These are phyloP conservation scores for Anhinga anhinga DNA, from an alignment of 2,113 vertebrate genomes.

Conservation along the genomic window DNA sequence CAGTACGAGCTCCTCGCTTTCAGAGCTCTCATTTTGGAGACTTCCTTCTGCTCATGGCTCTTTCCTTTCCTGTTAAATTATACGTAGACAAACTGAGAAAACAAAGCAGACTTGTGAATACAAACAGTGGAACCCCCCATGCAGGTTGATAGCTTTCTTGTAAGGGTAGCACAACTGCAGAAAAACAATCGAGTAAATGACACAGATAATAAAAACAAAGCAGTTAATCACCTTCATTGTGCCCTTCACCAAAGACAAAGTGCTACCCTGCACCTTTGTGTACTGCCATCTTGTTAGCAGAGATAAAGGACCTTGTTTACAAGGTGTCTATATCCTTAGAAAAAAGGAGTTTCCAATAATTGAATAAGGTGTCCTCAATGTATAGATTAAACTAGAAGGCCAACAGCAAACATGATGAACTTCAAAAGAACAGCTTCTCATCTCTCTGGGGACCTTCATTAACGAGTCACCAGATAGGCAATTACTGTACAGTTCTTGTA, in stretches of 20 bases:
- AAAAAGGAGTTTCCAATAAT: conserved; percentile 70
- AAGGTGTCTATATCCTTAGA: conserved; percentile 47
- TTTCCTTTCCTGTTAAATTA: background rate
- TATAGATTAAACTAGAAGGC: conserved; percentile 76
- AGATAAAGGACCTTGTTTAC: conserved; percentile 63
- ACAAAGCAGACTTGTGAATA: background rate
- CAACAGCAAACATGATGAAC: conserved; percentile 75
- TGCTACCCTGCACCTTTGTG: background rate
- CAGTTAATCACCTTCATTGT: background rate
- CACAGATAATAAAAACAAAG: background rate
- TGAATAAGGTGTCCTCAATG: conserved; percentile 68
- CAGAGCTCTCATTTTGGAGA: background rate
- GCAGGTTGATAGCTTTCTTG: background rate
- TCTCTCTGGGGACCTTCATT: conserved; percentile 78
- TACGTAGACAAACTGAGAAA: background rate
- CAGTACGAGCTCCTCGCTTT: background rate
- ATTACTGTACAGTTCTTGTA: conserved; percentile 79
- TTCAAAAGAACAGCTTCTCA: conserved; percentile 75
- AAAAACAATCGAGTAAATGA: background rate
- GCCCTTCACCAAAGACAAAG: background rate
- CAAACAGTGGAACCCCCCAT: background rate
- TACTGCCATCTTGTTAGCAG: conserved; percentile 15
- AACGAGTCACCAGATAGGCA: conserved; percentile 79
- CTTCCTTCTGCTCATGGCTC: background rate
- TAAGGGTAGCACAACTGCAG: background rate